phyloP scores from a whole-genome alignment of 1,140 invertebrate genomes.

The Aphis gossypii region DNA sequence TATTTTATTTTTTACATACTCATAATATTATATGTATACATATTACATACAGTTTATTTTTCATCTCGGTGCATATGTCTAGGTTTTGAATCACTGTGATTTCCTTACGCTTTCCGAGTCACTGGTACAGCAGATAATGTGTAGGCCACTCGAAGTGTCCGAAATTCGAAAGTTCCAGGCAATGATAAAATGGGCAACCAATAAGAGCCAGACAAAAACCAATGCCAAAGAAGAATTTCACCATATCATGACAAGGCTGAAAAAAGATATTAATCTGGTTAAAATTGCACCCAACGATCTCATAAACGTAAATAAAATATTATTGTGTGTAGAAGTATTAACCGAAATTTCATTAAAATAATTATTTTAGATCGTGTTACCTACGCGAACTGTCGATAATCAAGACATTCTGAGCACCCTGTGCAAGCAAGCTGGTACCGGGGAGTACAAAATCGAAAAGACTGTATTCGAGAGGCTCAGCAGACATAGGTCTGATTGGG shows the following conservation, averaged over 20 bases:
- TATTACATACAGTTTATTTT: not conserved
- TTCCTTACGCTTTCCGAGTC: constrained; percentile 89
- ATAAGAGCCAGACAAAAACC: constrained; percentile 81
- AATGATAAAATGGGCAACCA: constrained; percentile 87
- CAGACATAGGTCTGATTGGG: constrained; percentile 84
- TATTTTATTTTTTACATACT: constrained; percentile 59
- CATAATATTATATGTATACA: not conserved
- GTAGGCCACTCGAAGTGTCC: constrained; percentile 80
- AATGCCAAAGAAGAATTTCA: constrained; percentile 89
- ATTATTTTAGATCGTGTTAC: constrained; percentile 78
- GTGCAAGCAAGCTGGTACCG: constrained; percentile 91
- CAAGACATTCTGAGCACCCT: constrained; percentile 90
- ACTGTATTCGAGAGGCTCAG: constrained; percentile 82
- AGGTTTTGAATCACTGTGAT: constrained; percentile 82
- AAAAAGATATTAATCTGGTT: constrained; percentile 86
- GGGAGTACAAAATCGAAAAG: constrained; percentile 90
- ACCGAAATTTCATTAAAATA: not conserved
- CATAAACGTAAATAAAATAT: constrained; percentile 74
- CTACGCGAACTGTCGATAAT: constrained; percentile 91
- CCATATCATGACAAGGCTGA: constrained; percentile 89
- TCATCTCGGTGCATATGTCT: too few relatives aligned
- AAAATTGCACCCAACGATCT: constrained; percentile 91
- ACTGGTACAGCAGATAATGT: constrained; percentile 87
- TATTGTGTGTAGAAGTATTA: not conserved
- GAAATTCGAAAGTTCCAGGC: constrained; percentile 94